phyloP scores from a whole-genome alignment of 2,888 invertebrate genomes.

The Thumatha senex region DNA sequence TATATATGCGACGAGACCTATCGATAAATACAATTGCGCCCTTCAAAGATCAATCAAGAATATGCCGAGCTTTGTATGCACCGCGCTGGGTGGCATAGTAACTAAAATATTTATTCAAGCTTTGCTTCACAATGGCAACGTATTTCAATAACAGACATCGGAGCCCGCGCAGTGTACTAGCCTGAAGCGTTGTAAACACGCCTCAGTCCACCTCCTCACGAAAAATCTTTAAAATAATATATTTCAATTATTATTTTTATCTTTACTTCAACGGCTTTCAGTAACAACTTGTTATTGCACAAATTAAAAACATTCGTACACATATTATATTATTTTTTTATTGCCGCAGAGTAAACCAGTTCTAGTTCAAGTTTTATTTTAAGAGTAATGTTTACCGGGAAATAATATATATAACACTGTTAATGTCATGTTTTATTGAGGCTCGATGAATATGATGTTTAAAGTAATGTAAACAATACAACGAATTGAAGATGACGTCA shows the following conservation, averaged over 20 bases:
- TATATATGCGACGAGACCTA: conserved; percentile 26
- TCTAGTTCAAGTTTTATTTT: background rate
- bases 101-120: conserved; percentile 78
- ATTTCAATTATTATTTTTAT: conserved; percentile 7
- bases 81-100: conserved; percentile 76
- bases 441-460: background rate
- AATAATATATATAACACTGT: background rate
- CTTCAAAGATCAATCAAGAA: conserved; percentile 75
- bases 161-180: conserved; percentile 44
- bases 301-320: background rate
- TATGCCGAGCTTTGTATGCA: conserved; percentile 56
- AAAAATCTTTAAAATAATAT: conserved; percentile 27
- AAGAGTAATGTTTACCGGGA: background rate
- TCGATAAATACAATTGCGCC: conserved; percentile 58
- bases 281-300: background rate
- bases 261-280: background rate
- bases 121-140: conserved; percentile 73
- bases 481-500: too few relatives aligned
- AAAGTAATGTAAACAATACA: too few relatives aligned
- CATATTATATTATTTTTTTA: background rate
- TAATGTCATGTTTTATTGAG: background rate
- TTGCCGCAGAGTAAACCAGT: background rate
- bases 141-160: conserved; percentile 69
- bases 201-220: conserved; percentile 33
- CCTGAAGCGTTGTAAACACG: conserved; percentile 47